Base-by-base conservation (phyloP, 2,797 vertebrate species). In the Setipinna tenuifilis region DNA sequence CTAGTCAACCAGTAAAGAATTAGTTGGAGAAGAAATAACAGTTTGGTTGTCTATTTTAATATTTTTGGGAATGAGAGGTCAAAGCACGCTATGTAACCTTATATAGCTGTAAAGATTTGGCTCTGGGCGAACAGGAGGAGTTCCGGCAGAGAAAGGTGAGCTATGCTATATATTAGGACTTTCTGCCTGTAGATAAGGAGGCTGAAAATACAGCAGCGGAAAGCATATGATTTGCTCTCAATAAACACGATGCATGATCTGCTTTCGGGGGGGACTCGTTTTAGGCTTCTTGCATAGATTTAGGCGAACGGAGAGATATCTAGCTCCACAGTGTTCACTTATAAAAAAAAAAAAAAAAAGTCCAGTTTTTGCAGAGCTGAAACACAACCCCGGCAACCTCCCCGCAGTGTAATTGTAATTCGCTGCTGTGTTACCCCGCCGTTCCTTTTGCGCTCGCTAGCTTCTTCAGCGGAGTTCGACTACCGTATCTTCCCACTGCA, bases 401-500 rank as follows among this genome's bases (percentile, higher is more conserved):
- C 90, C 91, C 75, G 92, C 91, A 90, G 92, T 91, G 92, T 91
- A 90, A 92, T 91, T 92, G 91, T 92, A 92, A 89, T 92, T 92
- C 92, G 90, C 91, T 90, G 88, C 88, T 89, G 91, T 90, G 90
- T 90, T 92, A 90, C 91, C 92, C 92, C 92, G 86, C 89, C 88
- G 88, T 90, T 95, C 94, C 94, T 94, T 92, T 94, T 82, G 87
- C 87, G 86, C 89, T 89, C 58, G 83, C 89, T 87, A 86, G 89
- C 90, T 90, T 89, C 94, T 95, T 94, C 95, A 94, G 93, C 94
- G 93, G 93, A 96, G 96, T 97, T 97, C 96, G 94, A 95, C 93
- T 95, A 87, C 94, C 93, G 95, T 96, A 96, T 97, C 96, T 96
- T 96, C 93, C 95, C 95, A 96, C 95, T 93, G 96, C 96, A 96